A percentile compares a stretch with the other conserved stretches of the same genome.
Evolutionary conservation across 2,797 vertebrate species (phyloP).

Genomic region (Xenopus petersii): DNA sequence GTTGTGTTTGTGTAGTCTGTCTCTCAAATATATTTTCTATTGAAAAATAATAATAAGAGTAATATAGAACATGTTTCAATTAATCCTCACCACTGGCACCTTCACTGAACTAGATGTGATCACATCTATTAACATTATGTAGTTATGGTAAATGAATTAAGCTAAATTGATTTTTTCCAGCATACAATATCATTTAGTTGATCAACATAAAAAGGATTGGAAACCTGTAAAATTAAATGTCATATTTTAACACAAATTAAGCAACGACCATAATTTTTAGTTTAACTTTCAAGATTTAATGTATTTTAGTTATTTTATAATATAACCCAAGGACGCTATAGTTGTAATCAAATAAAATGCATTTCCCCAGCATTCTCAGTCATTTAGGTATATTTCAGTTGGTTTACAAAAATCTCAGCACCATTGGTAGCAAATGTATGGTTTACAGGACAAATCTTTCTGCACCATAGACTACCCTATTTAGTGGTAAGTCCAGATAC

Average conservation of each 20-base stretch:
- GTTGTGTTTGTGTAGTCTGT: neutral
- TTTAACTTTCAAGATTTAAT: neutral
- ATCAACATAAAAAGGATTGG: conserved; percentile 47
- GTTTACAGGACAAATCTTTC: too few relatives aligned
- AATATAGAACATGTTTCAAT: conserved; percentile 8
- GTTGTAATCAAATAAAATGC: too few relatives aligned
- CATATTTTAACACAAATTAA: conserved; percentile 41
- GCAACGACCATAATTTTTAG: conserved; percentile 26
- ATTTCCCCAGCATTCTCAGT: too few relatives aligned
- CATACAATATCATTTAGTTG: conserved; percentile 40
- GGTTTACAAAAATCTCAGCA: too few relatives aligned
- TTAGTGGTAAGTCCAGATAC: too few relatives aligned
- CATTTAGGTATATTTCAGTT: too few relatives aligned
- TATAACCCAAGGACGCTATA: too few relatives aligned
- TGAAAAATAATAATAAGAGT: neutral
- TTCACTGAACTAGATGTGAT: conserved; percentile 9
- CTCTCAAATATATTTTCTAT: conserved; percentile 1
- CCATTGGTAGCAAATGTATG: too few relatives aligned
- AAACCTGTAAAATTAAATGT: conserved; percentile 48
- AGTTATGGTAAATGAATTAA: conserved; percentile 34
- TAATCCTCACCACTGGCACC: neutral
- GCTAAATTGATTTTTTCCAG: conserved; percentile 34
- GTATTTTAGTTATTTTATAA: too few relatives aligned
- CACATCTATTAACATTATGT: conserved; percentile 16
- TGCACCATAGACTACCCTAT: too few relatives aligned